Evolutionary conservation across 2,797 vertebrate genomes (phyloP).

Genomic region (Eulemur rubriventer): DNA sequence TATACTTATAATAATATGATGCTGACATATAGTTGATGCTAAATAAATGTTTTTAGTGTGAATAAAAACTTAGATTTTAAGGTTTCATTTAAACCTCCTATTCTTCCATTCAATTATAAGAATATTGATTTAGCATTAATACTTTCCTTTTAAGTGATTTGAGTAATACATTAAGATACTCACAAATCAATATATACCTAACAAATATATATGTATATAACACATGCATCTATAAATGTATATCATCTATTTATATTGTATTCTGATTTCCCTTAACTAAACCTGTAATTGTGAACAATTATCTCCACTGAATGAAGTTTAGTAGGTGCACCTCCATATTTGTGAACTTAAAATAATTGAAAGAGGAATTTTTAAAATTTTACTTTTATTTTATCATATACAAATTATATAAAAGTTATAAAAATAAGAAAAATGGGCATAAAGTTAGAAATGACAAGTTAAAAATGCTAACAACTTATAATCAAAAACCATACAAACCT

Average conservation of each 20-base stretch:
- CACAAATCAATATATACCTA: background rate
- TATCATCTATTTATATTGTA: background rate
- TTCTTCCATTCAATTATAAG: background rate
- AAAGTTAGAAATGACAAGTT: background rate
- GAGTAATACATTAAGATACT: background rate
- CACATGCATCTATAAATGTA: background rate
- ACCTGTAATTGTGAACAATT: background rate
- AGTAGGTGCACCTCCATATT: background rate
- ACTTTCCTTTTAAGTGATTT: background rate
- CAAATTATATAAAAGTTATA: background rate
- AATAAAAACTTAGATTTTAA: background rate
- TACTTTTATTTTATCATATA: background rate
- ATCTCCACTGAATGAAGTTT: background rate
- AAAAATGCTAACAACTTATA: background rate
- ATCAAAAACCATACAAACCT: background rate
- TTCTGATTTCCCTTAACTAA: background rate
- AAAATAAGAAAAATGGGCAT: background rate
- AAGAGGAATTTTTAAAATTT: background rate
- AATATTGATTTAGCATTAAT: background rate
- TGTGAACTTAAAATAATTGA: background rate
- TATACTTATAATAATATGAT: background rate
- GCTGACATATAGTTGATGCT: background rate
- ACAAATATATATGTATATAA: background rate
- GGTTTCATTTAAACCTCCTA: background rate
- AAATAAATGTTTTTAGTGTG: background rate